Conservation (phyloP, 2,113 vertebrate species). For the Fregetta grallaria region DNA sequence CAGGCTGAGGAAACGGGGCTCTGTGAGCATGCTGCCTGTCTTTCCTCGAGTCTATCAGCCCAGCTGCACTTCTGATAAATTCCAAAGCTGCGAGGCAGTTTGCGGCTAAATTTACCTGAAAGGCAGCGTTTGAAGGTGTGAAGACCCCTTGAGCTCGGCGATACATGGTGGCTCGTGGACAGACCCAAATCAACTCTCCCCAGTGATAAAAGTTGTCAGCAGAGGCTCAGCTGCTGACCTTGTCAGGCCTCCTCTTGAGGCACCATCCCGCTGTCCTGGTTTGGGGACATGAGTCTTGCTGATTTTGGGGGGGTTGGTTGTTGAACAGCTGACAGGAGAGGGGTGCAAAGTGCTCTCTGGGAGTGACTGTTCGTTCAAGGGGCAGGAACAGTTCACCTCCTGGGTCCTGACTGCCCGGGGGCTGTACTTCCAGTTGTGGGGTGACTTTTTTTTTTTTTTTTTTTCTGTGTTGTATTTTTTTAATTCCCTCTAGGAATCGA, state of each 20-base stretch:
- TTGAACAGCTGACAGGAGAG: background rate
- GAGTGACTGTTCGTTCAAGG: background rate
- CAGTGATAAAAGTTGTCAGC: background rate
- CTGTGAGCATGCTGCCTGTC: background rate
- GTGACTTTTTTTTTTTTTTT: background rate
- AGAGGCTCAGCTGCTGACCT: background rate
- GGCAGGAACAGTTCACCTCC: background rate
- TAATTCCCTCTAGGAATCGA: background rate
- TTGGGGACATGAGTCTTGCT: background rate
- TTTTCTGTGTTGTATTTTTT: background rate
- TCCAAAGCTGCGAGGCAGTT: background rate
- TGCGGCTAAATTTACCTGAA: background rate
- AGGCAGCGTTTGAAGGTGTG: background rate
- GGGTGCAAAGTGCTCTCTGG: background rate
- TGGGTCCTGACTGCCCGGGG: background rate
- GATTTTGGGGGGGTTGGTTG: fast-evolving
- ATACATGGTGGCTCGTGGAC: background rate
- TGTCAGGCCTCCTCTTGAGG: background rate
- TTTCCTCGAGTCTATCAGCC: fast-evolving
- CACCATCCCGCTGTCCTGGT: background rate
- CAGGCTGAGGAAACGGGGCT: background rate
- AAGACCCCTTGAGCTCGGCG: background rate
- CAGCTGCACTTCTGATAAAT: background rate
- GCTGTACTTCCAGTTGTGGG: background rate
- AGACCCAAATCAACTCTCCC: background rate